phyloP scores from a whole-genome alignment of 1,140 invertebrate genomes.

The Formica selysi region DNA sequence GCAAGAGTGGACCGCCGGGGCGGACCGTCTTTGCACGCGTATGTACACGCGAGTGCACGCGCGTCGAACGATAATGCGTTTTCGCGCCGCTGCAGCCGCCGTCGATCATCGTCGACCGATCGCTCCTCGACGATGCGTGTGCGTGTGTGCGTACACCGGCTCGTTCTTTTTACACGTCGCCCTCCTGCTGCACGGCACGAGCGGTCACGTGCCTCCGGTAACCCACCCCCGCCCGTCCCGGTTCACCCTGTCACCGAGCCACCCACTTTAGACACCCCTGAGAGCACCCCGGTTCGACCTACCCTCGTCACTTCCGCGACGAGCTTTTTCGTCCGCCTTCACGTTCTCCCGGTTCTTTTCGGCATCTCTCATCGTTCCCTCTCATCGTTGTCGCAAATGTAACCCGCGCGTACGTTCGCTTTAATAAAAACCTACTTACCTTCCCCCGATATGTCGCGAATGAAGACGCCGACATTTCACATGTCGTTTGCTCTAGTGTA shows the following conservation, averaged over 20 bases:
- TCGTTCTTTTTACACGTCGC: constrained; percentile 74
- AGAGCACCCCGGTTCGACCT: constrained; percentile 55
- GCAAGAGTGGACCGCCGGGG: constrained; percentile 26
- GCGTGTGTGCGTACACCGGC: constrained; percentile 48
- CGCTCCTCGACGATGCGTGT: constrained; percentile 66
- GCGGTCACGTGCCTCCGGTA: constrained; percentile 80
- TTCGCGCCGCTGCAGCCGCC: constrained; percentile 66
- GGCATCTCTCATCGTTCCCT: not conserved
- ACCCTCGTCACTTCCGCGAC: constrained; percentile 71
- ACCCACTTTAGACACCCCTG: constrained; percentile 79
- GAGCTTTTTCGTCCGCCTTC: constrained; percentile 63
- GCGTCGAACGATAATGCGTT: constrained; percentile 73
- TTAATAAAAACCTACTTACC: constrained; percentile 81
- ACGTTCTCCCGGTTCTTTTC: constrained; percentile 51
- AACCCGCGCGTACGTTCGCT: constrained; percentile 51
- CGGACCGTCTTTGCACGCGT: constrained; percentile 43
- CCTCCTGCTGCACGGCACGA: constrained; percentile 77
- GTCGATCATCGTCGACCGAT: constrained; percentile 58
- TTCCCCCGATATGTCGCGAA: constrained; percentile 58
- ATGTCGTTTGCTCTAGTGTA: constrained; percentile 1
- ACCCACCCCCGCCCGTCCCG: constrained; percentile 66
- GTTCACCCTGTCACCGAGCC: constrained; percentile 78
- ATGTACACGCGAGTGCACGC: constrained; percentile 42
- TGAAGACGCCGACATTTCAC: constrained; percentile 52
- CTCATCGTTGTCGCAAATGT: constrained; percentile 36